Base-by-base conservation (phyloP, 2,113 vertebrate species). In the Harpagus bidentatus region DNA sequence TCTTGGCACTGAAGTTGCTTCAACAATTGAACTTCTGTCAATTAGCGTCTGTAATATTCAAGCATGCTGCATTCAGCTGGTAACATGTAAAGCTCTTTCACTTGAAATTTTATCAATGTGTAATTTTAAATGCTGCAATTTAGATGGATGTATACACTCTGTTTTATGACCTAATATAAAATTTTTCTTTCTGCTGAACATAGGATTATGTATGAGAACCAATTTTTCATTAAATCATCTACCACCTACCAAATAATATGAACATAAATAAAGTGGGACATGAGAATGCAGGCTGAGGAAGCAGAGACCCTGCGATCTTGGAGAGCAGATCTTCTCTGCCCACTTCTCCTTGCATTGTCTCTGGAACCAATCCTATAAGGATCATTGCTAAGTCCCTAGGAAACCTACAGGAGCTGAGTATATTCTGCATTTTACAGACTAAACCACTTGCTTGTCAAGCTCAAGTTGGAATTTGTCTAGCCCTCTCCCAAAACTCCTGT, bases 391-490 rank as follows among this genome's bases (percentile, higher is more conserved):
- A 34, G 56, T 32, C 29, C 2, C 34, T 4, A 11, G 58, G 62
- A 34, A 58, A 5, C 38, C 56, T 28, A 2, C 13, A n/a, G 62
- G 15, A 48, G 34, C 9, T 3, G 17, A 11, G 67, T 9, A 7
- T 17, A 18, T 53, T 45, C 65, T 36, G 40, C 19, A 3, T 66
- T 72, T 45, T 15, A 9, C 47, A 20, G 42, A 18, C 50, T 11
- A 8, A 56, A 12, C 11, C 29, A 6, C 40, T 17, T 2, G 12
- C 34, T 16, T 21, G 47, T 23, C 9, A 0, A 7, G 72, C 29
- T 73, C 12, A 1, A 1, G 25, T 0, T 25, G 3, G 7, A 31
- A 10, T n/a, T 11, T 36, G 28, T 14, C 66, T 2, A 14, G 11
- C 28, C 47, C 53, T 5, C 15, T 62, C n/a, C 52, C 29, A 43